These are phyloP conservation scores for Calliscelio sp. DNA, from an alignment of 2,888 invertebrate species.

Conservation along the genomic window DNA sequence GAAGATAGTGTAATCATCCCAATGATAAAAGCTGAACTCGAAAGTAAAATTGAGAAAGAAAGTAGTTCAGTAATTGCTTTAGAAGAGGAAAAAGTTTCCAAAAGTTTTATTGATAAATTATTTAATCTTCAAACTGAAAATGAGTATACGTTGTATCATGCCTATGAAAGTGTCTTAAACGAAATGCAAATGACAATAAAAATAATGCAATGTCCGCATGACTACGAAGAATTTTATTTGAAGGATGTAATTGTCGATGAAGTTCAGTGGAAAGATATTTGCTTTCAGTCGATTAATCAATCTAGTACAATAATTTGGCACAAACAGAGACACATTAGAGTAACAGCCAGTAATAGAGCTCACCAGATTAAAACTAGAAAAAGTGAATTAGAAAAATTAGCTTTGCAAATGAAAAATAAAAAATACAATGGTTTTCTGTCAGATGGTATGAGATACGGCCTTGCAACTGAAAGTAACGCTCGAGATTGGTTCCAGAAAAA, in stretches of 20 bases:
- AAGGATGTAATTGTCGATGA: neutral
- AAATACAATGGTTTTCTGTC: constrained; percentile 13
- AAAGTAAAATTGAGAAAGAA: neutral
- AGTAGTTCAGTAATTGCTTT: too few species aligned
- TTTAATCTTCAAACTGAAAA: too few species aligned
- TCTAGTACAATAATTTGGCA: neutral
- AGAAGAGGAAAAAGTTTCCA: too few species aligned
- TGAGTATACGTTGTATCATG: neutral
- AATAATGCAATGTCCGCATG: neutral
- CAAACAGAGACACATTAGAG: neutral
- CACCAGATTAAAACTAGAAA: neutral
- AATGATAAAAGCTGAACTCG: neutral
- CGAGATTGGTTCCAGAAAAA: constrained; percentile 3
- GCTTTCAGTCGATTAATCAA: constrained; percentile 2
- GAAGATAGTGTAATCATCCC: neutral
- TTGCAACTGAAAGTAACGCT: constrained; percentile 9
- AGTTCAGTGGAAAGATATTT: neutral
- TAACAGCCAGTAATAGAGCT: neutral
- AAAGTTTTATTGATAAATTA: too few species aligned
- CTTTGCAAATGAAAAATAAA: constrained; percentile 1
- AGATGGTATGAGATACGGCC: constrained; percentile 26
- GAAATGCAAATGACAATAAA: neutral
- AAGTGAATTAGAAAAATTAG: neutral
- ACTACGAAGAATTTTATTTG: neutral
- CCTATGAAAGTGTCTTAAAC: neutral